These are phyloP conservation scores for Sphaerodactylus townsendi DNA, from an alignment of 2,113 vertebrate genomes.

Conservation along the genomic window DNA sequence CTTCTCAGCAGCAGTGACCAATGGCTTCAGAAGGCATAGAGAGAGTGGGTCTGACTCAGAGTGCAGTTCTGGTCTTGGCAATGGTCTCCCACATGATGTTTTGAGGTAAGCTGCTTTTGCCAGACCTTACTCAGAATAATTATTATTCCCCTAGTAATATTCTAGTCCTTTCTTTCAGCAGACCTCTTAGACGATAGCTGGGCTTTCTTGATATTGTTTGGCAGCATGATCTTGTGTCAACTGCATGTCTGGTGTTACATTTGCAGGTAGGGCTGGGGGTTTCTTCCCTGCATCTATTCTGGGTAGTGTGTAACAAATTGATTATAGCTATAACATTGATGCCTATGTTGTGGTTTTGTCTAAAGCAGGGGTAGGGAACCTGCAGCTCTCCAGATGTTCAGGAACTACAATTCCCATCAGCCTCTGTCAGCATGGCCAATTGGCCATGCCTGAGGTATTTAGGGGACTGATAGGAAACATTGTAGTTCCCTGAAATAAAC, in stretches of 20 bases:
- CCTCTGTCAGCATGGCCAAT: too few species aligned
- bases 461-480: too few species aligned
- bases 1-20: constrained; percentile 82
- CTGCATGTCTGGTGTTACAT: neutral
- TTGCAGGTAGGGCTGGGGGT: neutral
- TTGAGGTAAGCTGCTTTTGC: constrained; percentile 78
- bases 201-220: neutral
- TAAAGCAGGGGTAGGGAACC: too few species aligned
- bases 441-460: too few species aligned
- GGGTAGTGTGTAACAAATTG: neutral
- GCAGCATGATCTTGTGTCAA: neutral
- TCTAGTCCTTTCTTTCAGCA: neutral
- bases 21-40: constrained; percentile 83
- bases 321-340: neutral
- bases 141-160: neutral
- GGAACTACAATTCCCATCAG: too few species aligned
- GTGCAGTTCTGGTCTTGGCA: constrained; percentile 75
- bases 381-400: too few species aligned
- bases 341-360: neutral
- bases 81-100: constrained; percentile 74
- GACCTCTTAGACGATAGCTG: neutral
- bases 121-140: neutral
- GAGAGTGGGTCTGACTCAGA: constrained; percentile 86
- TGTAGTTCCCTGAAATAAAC: too few species aligned
- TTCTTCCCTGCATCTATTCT: neutral